Base-by-base conservation (phyloP, 2,797 vertebrate genomes). In the Myotis planiceps region DNA sequence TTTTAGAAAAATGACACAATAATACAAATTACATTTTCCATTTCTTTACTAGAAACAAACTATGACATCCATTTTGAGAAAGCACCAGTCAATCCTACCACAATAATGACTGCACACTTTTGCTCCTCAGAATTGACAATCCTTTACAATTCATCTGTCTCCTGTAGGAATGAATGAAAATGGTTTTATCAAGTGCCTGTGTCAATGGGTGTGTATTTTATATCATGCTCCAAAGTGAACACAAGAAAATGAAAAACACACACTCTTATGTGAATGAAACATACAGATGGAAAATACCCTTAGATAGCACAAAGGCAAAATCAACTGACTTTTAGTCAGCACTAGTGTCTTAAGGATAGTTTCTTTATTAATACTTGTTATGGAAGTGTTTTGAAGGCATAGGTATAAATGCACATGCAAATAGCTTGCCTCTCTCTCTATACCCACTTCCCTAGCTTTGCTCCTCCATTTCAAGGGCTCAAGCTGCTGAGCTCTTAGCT, bases 271-370 rank as follows among this genome's bases (percentile, higher is more conserved):
- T 60, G 96, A 37, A 72, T 86, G 13, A 88, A 82, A 71, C 55
- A 82, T 96, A 87, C 63, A 85, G 78, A 82, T 95, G 66, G 82
- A 97, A 97, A 96, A 95, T 96, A 96, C 96, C 95, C 69, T 95
- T 97, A 85, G 97, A 97, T 27, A 90, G 0, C 65, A 60, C 66
- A 96, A 97, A 92, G 96, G 94, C 98, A 97, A 96, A 96, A 89
- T 76, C 80, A 83, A 37, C 13, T 9, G n/a, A 75, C 5, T 49
- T 88, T 42, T 4, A 5, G 9, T 49, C 15, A 25, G 9, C 23
- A 32, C 55, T 49, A 23, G 75, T n/a, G 25, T 32, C 47, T 14
- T 29, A n/a, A 88, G 6, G 25, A 58, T 13, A n/a, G 29, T 18
- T 18, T 45, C 27, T 49, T 42, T 63, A 45, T 2, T 29, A 88